Conservation (phyloP, 1,140 invertebrate species). For the Wasmannia auropunctata region DNA sequence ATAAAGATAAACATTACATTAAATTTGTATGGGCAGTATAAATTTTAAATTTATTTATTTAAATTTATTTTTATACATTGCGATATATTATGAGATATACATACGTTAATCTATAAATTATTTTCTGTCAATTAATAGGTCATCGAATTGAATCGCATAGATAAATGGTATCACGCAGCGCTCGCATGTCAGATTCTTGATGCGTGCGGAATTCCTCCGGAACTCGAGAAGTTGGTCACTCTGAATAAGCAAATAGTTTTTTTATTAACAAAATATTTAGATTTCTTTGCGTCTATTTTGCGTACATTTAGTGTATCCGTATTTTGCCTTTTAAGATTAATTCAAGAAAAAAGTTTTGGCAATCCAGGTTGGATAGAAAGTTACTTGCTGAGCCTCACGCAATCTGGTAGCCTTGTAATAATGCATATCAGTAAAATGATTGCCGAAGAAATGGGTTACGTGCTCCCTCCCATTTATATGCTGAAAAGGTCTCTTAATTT, state of each 20-base stretch:
- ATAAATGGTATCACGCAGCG: slow-evolving; percentile 87
- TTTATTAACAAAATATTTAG: neutral
- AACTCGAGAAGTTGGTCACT: slow-evolving; percentile 86
- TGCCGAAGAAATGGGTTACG: slow-evolving; percentile 79
- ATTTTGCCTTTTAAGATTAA: slow-evolving; percentile 79
- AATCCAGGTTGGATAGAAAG: slow-evolving; percentile 89
- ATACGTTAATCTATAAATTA: neutral
- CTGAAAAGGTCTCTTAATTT: slow-evolving; percentile 78
- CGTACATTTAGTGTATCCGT: neutral
- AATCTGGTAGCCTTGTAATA: slow-evolving; percentile 84
- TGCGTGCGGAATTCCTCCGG: slow-evolving; percentile 86
- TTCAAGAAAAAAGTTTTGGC: slow-evolving; percentile 87
- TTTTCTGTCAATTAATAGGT: slow-evolving; percentile 63
- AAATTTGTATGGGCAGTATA: neutral
- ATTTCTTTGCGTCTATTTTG: neutral
- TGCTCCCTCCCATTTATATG: slow-evolving; percentile 81
- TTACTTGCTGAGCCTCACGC: slow-evolving; percentile 87
- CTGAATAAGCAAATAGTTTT: neutral
- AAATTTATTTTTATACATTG: neutral
- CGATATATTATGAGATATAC: neutral
- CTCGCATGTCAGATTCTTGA: slow-evolving; percentile 88
- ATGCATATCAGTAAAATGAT: slow-evolving; percentile 78
- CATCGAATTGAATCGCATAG: slow-evolving; percentile 78
- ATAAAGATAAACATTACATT: neutral
- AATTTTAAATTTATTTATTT: neutral